A percentile compares a stretch with the other conserved stretches of the same genome.
Evolutionary conservation across 2,888 invertebrate species (phyloP).

Genomic region (Cerceris ruficornis): DNA sequence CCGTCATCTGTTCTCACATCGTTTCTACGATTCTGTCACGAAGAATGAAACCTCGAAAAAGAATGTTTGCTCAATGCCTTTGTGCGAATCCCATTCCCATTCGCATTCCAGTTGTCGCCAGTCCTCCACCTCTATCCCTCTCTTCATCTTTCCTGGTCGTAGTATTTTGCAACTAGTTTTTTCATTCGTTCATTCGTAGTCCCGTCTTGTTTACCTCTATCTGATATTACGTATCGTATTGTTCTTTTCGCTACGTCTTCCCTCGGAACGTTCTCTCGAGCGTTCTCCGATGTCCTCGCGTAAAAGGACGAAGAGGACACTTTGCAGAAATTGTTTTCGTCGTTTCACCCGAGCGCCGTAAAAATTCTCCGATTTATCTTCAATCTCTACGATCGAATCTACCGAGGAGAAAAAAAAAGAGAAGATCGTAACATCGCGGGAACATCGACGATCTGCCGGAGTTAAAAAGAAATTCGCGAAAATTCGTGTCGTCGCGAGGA

Average conservation of each 20-base stretch:
- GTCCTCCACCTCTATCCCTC: slow-evolving; percentile 12
- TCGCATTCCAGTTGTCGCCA: slow-evolving; percentile 58
- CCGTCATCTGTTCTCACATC: slow-evolving; percentile 69
- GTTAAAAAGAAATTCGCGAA: neutral
- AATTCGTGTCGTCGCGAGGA: neutral
- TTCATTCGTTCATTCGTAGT: slow-evolving; percentile 1
- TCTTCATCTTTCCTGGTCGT: slow-evolving; percentile 1
- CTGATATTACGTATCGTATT: neutral
- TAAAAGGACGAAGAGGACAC: too few species aligned
- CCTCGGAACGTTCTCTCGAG: neutral
- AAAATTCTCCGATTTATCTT: too few species aligned
- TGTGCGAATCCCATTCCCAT: slow-evolving; percentile 64
- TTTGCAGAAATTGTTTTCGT: too few species aligned
- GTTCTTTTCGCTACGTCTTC: neutral
- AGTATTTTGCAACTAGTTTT: slow-evolving; percentile 51
- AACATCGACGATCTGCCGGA: neutral
- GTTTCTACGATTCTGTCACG: slow-evolving; percentile 69
- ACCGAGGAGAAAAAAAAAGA: too few species aligned
- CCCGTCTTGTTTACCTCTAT: slow-evolving; percentile 1
- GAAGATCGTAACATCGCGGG: too few species aligned
- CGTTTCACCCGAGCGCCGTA: too few species aligned
- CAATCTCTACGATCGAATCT: too few species aligned
- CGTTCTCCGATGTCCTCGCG: too few species aligned
- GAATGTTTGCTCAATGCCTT: slow-evolving; percentile 64
- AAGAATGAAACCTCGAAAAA: slow-evolving; percentile 66